These are phyloP conservation scores for Drepanosiphum platanoidis DNA, from an alignment of 2,888 invertebrate species.

Conservation along the genomic window DNA sequence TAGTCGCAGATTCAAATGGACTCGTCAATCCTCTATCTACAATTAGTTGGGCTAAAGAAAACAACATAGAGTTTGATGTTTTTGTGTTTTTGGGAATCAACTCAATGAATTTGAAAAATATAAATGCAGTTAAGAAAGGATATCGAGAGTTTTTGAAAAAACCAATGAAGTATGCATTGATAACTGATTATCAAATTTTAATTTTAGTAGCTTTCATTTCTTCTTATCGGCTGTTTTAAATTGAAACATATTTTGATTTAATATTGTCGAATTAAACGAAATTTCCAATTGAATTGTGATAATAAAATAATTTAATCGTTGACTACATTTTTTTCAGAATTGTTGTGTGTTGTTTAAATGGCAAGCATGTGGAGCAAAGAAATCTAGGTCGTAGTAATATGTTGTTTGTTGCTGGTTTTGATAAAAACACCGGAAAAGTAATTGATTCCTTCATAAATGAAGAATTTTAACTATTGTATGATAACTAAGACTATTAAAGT, in stretches of 20 bases:
- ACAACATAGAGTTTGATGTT: slow-evolving; percentile 46
- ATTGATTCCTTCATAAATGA: slow-evolving; percentile 63
- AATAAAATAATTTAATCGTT: not conserved
- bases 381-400: slow-evolving; percentile 61
- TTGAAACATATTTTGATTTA: not conserved
- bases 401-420: slow-evolving; percentile 63
- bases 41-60: slow-evolving; percentile 38
- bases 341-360: slow-evolving; percentile 63
- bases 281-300: not conserved
- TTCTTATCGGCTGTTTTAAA: no score
- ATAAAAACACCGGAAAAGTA: slow-evolving; percentile 62
- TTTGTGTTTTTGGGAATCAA: slow-evolving; percentile 56
- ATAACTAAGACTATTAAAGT: no score
- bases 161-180: slow-evolving; percentile 39
- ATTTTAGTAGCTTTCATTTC: no score
- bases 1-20: no score
- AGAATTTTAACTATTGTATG: slow-evolving; percentile 57
- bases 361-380: slow-evolving; percentile 58
- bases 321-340: slow-evolving; percentile 59
- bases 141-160: slow-evolving; percentile 21
- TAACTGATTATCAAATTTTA: not conserved
- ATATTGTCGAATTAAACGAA: not conserved
- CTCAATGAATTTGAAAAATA: slow-evolving; percentile 36
- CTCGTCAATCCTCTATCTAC: not conserved
- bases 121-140: not conserved